These are phyloP conservation scores for Ceratina calcarata DNA, from an alignment of 1,140 invertebrate genomes.

Conservation along the genomic window DNA sequence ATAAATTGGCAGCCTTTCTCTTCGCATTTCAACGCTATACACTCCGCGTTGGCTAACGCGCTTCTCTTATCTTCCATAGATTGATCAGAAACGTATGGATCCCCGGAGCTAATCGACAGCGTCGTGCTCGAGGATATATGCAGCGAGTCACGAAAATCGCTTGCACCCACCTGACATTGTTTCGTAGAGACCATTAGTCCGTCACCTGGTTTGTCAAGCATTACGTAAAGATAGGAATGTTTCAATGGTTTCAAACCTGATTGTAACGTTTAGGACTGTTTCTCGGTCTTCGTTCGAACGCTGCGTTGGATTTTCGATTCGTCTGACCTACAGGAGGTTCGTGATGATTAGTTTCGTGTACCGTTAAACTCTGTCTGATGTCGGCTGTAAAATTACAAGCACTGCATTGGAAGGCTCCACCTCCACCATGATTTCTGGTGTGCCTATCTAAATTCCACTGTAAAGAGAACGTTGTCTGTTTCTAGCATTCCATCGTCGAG, in stretches of 20 bases:
- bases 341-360: slow-evolving; percentile 95
- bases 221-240: neutral
- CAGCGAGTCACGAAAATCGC: slow-evolving; percentile 70
- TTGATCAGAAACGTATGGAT: slow-evolving; percentile 52
- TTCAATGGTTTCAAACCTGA: slow-evolving; percentile 67
- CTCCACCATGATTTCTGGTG: slow-evolving; percentile 93
- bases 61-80: slow-evolving; percentile 58
- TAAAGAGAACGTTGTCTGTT: slow-evolving; percentile 40
- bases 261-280: slow-evolving; percentile 79
- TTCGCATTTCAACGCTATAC: slow-evolving; percentile 76
- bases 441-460: slow-evolving; percentile 95
- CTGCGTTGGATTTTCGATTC: slow-evolving; percentile 74
- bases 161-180: slow-evolving; percentile 72
- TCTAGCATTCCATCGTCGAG: too few species aligned
- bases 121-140: slow-evolving; percentile 47
- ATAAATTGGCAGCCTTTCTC: slow-evolving; percentile 80
- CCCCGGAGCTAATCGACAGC: slow-evolving; percentile 42
- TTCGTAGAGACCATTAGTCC: neutral
- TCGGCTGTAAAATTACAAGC: slow-evolving; percentile 95
- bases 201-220: neutral
- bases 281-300: slow-evolving; percentile 78
- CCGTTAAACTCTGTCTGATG: slow-evolving; percentile 94
- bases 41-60: slow-evolving; percentile 70
- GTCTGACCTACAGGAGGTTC: slow-evolving; percentile 86
- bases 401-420: slow-evolving; percentile 90